Evolutionary conservation across 2,888 invertebrate species (phyloP), one percentile per base, ranked within the genome.

Genomic region (Cylloceria caligata): DNA sequence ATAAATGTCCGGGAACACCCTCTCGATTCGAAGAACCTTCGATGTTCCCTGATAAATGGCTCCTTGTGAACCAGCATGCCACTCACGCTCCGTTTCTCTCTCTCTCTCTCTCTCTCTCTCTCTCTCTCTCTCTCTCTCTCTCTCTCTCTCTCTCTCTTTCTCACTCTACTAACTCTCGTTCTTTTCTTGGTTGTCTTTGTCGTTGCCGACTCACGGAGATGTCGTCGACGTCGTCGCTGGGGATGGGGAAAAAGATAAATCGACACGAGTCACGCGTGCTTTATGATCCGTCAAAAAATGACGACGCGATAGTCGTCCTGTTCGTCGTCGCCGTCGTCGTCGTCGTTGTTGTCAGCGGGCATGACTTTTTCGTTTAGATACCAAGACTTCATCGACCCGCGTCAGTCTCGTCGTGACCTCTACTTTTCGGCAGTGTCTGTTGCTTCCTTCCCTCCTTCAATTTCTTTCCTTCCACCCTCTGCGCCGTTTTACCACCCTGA

Each of bases 271-370:
- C 87, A 84, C 86, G 74, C 74, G 85, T 84, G 87, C 83, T 85
- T 83, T 85, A 85, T 85, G 84, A 85, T 84, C 86, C 86, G 85
- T 86, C 85, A 86, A 86, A 87, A 88, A 88, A 88, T 88, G 86
- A 85, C 84, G 81, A 86, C 83, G 72, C 57, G 64, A 62, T 73
- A 84, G 81, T 83, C 77, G 80, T 74, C 80, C 68, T 64, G 30
- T 21, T 71, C 69, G 64, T 75, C 57, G 47, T 42, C 36, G 83
- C 65, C 81, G 79, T 83, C 78, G 68, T 57, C 52, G 21, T 30
- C 30, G 79, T 36, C 69, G 57, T 72, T 47, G 72, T 72, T 60
- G 78, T 78, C 73, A 77, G 57, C 49, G 75, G 42, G 60, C 55
- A 84, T 39, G 72, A 83, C 34, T 62, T 60, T 69, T 39, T 39